Percentiles rank a stretch among this genome's conserved stretches.
Evolutionary conservation across 2,888 invertebrate genomes (phyloP).

Genomic region (Plebejus argus): DNA sequence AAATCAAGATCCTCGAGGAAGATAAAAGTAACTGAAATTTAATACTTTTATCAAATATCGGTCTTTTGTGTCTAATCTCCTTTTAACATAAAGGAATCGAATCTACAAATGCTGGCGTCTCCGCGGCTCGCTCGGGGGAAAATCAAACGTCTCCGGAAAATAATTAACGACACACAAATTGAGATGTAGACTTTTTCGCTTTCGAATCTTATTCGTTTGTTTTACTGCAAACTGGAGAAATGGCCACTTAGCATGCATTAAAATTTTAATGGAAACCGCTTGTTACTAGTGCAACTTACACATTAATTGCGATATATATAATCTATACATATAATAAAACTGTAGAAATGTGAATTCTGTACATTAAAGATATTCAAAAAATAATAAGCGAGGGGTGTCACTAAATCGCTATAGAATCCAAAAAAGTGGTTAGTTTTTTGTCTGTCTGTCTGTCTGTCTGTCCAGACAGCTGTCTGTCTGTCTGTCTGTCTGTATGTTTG

Average conservation of each 20-base stretch:
- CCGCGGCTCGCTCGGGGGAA: background rate
- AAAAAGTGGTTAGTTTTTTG: too few relatives aligned
- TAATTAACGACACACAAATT: slow-evolving; percentile 27
- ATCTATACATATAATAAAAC: too few relatives aligned
- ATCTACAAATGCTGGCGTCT: slow-evolving; percentile 18
- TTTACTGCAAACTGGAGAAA: background rate
- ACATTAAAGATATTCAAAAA: too few relatives aligned
- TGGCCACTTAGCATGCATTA: background rate
- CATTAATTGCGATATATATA: too few relatives aligned
- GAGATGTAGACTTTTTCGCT: background rate
- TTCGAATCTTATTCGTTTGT: background rate
- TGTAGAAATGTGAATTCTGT: too few relatives aligned
- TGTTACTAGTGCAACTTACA: background rate
- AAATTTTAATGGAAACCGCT: background rate
- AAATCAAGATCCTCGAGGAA: slow-evolving; percentile 76
- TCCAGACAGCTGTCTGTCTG: too few relatives aligned
- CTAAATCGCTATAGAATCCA: too few relatives aligned
- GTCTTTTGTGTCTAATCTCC: slow-evolving; percentile 59
- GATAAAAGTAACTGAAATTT: slow-evolving; percentile 75
- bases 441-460: too few relatives aligned
- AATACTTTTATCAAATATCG: slow-evolving; percentile 70
- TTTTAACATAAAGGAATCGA: slow-evolving; percentile 39
- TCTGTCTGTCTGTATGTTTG: too few relatives aligned
- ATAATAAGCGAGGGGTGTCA: too few relatives aligned
- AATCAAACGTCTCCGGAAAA: slow-evolving; percentile 22